A percentile compares a stretch with the other conserved stretches of the same genome.
Conservation (phyloP, 2,888 invertebrate species). For the Saturnia japonica region DNA sequence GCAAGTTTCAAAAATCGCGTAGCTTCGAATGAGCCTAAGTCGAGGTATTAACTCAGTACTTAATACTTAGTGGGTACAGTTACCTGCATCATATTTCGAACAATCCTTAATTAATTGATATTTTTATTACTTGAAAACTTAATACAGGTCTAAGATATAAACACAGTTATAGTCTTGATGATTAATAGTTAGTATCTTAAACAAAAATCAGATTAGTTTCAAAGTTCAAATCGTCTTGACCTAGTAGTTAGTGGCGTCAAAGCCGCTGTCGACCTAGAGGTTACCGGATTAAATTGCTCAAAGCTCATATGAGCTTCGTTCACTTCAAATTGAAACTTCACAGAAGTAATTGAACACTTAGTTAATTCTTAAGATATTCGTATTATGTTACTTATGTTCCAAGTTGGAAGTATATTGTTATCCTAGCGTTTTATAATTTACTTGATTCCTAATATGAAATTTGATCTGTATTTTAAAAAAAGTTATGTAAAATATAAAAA, state of each 20-base stretch:
- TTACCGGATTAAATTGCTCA: constrained; percentile 16
- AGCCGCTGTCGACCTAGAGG: constrained; percentile 19
- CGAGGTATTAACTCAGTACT: too few species aligned
- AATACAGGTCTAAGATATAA: neutral
- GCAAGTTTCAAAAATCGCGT: too few species aligned
- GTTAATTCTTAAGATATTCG: constrained; percentile 1
- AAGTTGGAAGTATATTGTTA: neutral
- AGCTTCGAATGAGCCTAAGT: too few species aligned
- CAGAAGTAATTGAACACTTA: constrained; percentile 15
- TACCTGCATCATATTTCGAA: neutral
- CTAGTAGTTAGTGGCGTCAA: constrained; percentile 21
- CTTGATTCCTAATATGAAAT: too few species aligned
- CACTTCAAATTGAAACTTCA: constrained; percentile 2
- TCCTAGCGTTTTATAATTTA: too few species aligned
- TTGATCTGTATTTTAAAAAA: too few species aligned
- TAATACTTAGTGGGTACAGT: too few species aligned
- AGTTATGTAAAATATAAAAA: too few species aligned
- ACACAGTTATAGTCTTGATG: neutral
- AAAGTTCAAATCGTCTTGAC: constrained; percentile 25
- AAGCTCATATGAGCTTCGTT: constrained; percentile 17
- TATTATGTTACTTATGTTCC: neutral
- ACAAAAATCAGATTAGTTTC: neutral
- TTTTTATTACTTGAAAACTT: neutral
- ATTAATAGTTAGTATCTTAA: neutral
- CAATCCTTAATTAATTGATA: neutral